phyloP scores from a whole-genome alignment of 2,888 invertebrate species.

The Julus scanicus region DNA sequence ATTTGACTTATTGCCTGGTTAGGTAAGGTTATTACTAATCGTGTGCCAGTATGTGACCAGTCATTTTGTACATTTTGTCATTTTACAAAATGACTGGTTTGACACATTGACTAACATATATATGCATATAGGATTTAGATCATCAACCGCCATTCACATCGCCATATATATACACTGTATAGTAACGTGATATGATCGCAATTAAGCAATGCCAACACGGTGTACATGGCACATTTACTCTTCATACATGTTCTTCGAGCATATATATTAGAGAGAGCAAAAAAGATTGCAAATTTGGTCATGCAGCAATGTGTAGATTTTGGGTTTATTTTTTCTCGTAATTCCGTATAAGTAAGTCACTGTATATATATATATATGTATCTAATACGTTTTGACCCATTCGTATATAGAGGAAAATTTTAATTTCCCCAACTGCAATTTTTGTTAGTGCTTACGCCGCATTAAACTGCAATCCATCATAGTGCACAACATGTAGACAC shows the following conservation, averaged over 20 bases:
- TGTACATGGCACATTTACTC: neutral
- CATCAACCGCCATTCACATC: too few species aligned
- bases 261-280: neutral
- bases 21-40: too few species aligned
- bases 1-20: too few species aligned
- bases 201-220: too few species aligned
- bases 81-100: too few species aligned
- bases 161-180: too few species aligned
- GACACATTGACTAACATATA: too few species aligned
- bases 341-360: neutral
- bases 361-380: neutral
- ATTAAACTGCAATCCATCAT: conserved; percentile 55
- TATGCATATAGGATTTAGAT: too few species aligned
- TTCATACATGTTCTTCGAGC: neutral
- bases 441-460: conserved; percentile 55
- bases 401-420: conserved; percentile 41
- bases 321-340: neutral
- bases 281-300: neutral
- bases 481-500: conserved; percentile 30
- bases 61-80: too few species aligned
- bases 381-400: neutral
- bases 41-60: too few species aligned
- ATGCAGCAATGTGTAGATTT: conserved; percentile 3
- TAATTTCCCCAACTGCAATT: conserved; percentile 52
- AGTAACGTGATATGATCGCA: too few species aligned